Base-by-base conservation (phyloP, 23 tunicate genomes). In the Ascidia mentula region DNA sequence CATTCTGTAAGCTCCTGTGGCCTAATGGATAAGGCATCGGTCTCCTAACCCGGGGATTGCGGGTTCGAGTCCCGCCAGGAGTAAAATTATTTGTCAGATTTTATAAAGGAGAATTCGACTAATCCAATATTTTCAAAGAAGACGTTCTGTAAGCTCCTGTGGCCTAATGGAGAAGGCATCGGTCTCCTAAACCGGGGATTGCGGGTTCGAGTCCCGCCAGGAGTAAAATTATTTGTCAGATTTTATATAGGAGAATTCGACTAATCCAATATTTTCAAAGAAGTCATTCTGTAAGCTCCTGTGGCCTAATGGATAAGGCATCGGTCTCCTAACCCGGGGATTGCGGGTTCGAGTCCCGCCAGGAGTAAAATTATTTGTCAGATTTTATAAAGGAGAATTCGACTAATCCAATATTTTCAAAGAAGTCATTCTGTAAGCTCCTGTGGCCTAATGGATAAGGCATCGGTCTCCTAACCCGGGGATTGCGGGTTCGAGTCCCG, bases 161-260 rank as follows among this genome's bases (percentile, higher is more conserved):
- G 53, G 53, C 53, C 53, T 42, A 42, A 42, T 42, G 53, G 53
- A 42, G 12, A 42, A 42, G 53, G 53, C 53, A 42, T 42, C 53
- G 53, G 53, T 42, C 53, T 42, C 53, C 53, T 42, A 42, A 42
- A 42, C 53, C 53, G 53, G 53, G 53, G 53, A 42, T 42, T 42
- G 53, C 53, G 53, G 53, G 53, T 42, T 42, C 53, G 53, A 42
- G 53, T 42, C 53, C 53, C 53, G 53, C 53, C 53, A 42, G 53
- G 53, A 42, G 53, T 42, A 42, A 42, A 9, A 9, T 42, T 42
- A n/a, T n/a, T n/a, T n/a, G n/a, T n/a, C n/a, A n/a, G 53, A 42
- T 42, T 42, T 42, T 42, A 9, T 42, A 42, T 9, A 42, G 15
- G 53, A 42, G 15, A 42, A 42, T 9, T 9, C 53, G 12, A 42